Base-by-base conservation (phyloP, 2,797 vertebrate species). In the Syncerus caffer region DNA sequence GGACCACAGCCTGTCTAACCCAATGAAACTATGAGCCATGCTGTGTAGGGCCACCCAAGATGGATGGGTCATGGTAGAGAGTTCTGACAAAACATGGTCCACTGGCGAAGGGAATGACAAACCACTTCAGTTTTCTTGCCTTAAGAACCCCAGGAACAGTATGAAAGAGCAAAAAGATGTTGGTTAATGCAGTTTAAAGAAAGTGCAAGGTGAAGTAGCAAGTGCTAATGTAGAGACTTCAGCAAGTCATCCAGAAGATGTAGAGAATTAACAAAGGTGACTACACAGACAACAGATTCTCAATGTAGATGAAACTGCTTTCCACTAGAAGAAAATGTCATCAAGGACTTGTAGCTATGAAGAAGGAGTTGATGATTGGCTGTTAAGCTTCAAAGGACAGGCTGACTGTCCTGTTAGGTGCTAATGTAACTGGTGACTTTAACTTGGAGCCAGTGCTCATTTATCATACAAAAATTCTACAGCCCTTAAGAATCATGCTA, bases 11-110 rank as follows among this genome's bases (percentile, higher is more conserved):
- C 64, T 71, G 64, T 71, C 10, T 38, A 34, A 71, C 34, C 38
- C 67, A 71, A 21, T 71, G 34, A 13, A 71, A 71, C 3, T 21
- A 71, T 71, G 34, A 71, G 34, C 67, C 64, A 71, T 71, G 64
- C 64, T 0, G 0, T 38, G 64, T 38, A 71, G 64, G 19, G 64
- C 19, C 3, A 0, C 34, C 34, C 19, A 38, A 38, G 34, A 38
- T 23, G 19, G 19, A 71, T 21, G 19, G 10, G 34, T 71, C 67
- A 38, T 23, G 34, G 67, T 71, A 21, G 67, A 71, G 10, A 38
- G 67, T 23, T 71, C 67, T 71, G 34, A 38, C 34, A 38, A 71
- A 71, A 71, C 6, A 10, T 38, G 34, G 19, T 71, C 19, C 34
- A 71, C 67, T 38, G 34, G 67, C 0, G 5, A 71, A 71, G 11